Conservation (phyloP, 1,140 invertebrate species). For the Limonius californicus region DNA sequence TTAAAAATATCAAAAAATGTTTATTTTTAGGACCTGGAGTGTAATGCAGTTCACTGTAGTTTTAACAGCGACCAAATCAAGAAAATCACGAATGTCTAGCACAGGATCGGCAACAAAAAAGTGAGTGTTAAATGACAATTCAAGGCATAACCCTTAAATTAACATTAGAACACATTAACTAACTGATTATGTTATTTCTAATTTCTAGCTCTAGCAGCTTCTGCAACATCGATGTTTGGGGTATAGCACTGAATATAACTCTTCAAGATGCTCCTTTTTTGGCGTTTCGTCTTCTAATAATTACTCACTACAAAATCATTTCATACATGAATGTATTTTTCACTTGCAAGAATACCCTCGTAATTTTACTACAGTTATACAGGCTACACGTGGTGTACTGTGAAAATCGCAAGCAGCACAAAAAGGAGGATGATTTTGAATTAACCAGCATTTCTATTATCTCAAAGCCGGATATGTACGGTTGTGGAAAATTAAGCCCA, state of each 20-base stretch:
- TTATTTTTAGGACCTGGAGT: conserved; percentile 66
- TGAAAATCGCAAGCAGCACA: conserved; percentile 55
- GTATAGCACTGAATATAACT: conserved; percentile 71
- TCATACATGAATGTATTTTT: conserved; percentile 94
- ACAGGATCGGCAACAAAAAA: conserved; percentile 47
- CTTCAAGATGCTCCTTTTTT: conserved; percentile 83
- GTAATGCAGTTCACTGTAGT: conserved; percentile 88
- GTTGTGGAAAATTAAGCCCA: conserved; percentile 18
- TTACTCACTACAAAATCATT: conserved; percentile 80
- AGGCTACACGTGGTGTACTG: conserved; percentile 76
- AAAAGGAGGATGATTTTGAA: conserved; percentile 48
- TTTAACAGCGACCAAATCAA: conserved; percentile 78
- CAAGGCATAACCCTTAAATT: too few relatives aligned
- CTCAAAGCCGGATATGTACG: conserved; percentile 48
- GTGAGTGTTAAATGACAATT: conserved; percentile 40
- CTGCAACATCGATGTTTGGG: conserved; percentile 80
- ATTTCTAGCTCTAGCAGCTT: conserved; percentile 57
- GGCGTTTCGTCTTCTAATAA: conserved; percentile 75
- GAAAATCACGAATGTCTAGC: conserved; percentile 65
- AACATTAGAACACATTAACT: background rate
- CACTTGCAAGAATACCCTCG: conserved; percentile 84
- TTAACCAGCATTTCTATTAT: conserved; percentile 57
- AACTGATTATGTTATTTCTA: background rate
- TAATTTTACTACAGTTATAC: conserved; percentile 82
- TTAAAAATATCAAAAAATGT: background rate